These are phyloP conservation scores for Clarias batrachus DNA, from an alignment of 2,113 vertebrate species.

Conservation along the genomic window DNA sequence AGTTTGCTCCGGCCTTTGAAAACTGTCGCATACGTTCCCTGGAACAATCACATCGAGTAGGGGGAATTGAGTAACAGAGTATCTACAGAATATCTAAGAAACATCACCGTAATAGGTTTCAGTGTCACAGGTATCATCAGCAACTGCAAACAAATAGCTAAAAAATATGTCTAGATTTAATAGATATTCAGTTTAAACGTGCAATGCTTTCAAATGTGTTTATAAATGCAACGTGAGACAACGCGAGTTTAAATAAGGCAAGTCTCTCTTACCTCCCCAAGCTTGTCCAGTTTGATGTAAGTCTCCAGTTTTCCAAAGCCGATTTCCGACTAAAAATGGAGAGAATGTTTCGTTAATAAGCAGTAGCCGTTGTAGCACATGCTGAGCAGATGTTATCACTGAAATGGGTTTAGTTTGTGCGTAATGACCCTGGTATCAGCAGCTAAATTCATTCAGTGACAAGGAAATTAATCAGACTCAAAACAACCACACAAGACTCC, in stretches of 20 bases:
- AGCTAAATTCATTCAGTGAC: constrained; percentile 43
- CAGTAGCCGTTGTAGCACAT: not conserved
- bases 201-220: not conserved
- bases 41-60: not conserved
- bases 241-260: not conserved
- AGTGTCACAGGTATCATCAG: not conserved
- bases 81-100: not conserved
- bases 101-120: not conserved
- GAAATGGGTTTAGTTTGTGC: constrained; percentile 22
- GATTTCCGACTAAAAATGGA: constrained; percentile 70
- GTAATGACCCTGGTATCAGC: constrained; percentile 28
- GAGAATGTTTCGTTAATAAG: constrained; percentile 34
- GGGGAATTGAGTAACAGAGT: not conserved
- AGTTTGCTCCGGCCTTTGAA: constrained; percentile 98
- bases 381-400: constrained; percentile 39
- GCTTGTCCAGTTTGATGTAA: constrained; percentile 76
- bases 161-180: not conserved
- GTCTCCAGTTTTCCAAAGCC: constrained; percentile 77
- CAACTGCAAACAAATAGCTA: not conserved
- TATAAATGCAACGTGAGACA: not conserved
- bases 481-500: not conserved
- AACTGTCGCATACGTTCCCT: constrained; percentile 98
- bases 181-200: not conserved
- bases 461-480: constrained; percentile 29
- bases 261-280: constrained; percentile 71